phyloP scores from a whole-genome alignment of 2,113 vertebrate genomes.

The Psittacara wagleri region DNA sequence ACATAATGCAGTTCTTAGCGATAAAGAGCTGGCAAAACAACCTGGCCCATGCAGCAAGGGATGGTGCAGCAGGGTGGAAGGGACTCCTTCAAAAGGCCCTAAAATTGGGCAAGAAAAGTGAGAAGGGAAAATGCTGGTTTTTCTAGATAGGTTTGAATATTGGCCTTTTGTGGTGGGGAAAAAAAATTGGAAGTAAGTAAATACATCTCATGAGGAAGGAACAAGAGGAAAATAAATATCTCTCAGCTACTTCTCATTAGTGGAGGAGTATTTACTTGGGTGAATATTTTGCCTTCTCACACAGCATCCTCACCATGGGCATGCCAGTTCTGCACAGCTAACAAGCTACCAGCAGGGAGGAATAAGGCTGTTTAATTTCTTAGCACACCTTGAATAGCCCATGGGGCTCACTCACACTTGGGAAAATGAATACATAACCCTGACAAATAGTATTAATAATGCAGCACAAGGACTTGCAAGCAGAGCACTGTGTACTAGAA shows the following conservation, averaged over 20 bases:
- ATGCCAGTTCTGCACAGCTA: neutral
- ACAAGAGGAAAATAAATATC: neutral
- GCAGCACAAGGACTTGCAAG: neutral
- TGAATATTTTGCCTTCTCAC: neutral
- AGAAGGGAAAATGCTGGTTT: neutral
- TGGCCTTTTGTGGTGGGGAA: neutral
- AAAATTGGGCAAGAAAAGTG: fast-evolving
- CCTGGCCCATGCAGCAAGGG: fast-evolving
- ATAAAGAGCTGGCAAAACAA: neutral
- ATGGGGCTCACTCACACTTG: neutral
- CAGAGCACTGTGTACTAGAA: neutral
- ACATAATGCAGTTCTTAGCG: too few species aligned
- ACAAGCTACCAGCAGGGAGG: neutral
- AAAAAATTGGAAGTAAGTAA: neutral
- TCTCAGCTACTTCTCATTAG: conserved; percentile 24
- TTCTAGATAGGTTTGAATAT: neutral
- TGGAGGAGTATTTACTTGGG: neutral
- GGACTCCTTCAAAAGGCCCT: neutral
- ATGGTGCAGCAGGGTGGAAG: neutral
- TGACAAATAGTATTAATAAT: neutral
- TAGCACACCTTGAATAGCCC: conserved; percentile 13
- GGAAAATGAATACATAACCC: neutral
- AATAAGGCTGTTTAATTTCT: conserved; percentile 9
- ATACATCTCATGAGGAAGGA: neutral
- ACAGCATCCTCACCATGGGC: neutral